Conservation (phyloP, 1,140 invertebrate genomes). For the Euwallacea similis region DNA sequence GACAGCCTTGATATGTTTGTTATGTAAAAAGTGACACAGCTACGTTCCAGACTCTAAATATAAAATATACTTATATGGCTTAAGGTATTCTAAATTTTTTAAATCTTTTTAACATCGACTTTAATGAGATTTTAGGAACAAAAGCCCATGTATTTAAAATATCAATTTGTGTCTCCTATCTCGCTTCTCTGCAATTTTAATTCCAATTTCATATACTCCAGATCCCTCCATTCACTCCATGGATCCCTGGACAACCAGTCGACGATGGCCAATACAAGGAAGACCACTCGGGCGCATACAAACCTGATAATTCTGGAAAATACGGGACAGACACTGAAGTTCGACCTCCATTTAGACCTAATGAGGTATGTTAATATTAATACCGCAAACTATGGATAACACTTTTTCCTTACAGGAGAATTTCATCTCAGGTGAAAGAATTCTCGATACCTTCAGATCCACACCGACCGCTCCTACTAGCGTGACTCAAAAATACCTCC, state of each 20-base stretch:
- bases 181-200: too few species aligned
- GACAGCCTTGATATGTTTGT: too few species aligned
- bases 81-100: neutral
- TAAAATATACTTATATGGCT: too few species aligned
- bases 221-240: slow-evolving; percentile 43
- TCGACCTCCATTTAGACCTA: neutral
- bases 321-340: slow-evolving; percentile 11
- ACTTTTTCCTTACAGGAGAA: slow-evolving; percentile 13
- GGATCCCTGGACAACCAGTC: slow-evolving; percentile 38
- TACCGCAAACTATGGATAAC: neutral
- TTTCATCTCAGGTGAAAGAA: slow-evolving; percentile 29
- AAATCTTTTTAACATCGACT: neutral
- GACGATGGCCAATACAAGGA: slow-evolving; percentile 31
- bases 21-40: too few species aligned
- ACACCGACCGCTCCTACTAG: slow-evolving; percentile 7
- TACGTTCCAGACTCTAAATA: too few species aligned
- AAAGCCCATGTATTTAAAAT: too few species aligned
- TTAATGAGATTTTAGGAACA: too few species aligned
- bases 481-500: slow-evolving; percentile 25
- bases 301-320: slow-evolving; percentile 30
- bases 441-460: slow-evolving; percentile 10
- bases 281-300: slow-evolving; percentile 23
- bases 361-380: neutral
- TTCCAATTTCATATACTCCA: neutral
- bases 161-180: too few species aligned